phyloP scores from a whole-genome alignment of 2,797 vertebrate genomes.

The Hephaestus fuliginosus region DNA sequence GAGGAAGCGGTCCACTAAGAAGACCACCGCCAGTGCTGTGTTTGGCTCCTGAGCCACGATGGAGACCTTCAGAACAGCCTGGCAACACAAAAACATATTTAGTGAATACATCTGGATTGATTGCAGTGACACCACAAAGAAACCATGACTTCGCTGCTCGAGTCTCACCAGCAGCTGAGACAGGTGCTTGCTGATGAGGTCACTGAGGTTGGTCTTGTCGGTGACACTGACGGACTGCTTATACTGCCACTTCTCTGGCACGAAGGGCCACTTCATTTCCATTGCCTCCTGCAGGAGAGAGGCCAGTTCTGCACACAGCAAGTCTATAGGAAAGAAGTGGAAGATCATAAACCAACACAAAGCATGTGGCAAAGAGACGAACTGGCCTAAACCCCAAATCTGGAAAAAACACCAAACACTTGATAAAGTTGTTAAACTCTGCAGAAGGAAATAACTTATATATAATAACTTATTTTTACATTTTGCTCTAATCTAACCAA shows the following conservation, averaged over 20 bases:
- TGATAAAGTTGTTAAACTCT: neutral
- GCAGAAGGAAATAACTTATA: neutral
- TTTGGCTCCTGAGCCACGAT: conserved; percentile 83
- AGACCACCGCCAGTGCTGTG: conserved; percentile 86
- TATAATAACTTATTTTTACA: too few species aligned
- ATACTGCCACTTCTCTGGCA: conserved; percentile 98
- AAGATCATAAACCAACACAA: rapidly evolving
- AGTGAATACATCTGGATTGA: neutral
- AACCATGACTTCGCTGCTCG: neutral
- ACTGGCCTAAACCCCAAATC: neutral
- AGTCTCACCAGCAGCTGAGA: conserved; percentile 90
- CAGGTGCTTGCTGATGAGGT: conserved; percentile 87
- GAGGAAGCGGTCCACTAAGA: conserved; percentile 92
- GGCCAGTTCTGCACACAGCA: conserved; percentile 88
- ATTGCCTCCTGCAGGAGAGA: conserved; percentile 92
- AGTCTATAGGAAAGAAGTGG: conserved; percentile 76
- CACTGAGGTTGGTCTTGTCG: conserved; percentile 95
- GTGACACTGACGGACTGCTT: conserved; percentile 86
- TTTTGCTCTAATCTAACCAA: neutral
- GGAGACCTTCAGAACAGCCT: conserved; percentile 89
- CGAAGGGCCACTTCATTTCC: conserved; percentile 97
- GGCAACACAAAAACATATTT: conserved; percentile 10
- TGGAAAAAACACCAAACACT: neutral
- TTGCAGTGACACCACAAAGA: neutral
- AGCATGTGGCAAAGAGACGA: neutral